Percentiles rank a stretch among this genome's conserved stretches.
Conservation (phyloP, 2,113 vertebrate genomes). For the Picathartes gymnocephalus region DNA sequence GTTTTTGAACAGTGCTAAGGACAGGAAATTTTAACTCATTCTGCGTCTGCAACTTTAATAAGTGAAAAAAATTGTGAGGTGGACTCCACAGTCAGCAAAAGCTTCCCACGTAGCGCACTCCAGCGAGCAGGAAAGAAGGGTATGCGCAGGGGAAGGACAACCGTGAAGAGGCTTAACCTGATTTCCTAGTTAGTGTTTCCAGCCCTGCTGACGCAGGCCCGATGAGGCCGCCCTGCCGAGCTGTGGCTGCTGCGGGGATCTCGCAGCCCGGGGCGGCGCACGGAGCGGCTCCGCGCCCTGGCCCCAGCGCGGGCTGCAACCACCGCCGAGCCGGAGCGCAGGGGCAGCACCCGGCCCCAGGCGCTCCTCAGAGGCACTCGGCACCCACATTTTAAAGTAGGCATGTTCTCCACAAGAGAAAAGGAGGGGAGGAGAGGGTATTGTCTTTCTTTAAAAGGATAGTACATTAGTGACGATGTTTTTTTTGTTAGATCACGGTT, state of each 20-base stretch:
- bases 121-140: constrained; percentile 6
- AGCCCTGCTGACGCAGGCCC: constrained; percentile 27
- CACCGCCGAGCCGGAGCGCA: fast-evolving
- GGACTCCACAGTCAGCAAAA: constrained; percentile 12
- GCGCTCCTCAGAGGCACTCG: neutral
- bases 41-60: neutral
- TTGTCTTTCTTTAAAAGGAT: constrained; percentile 8
- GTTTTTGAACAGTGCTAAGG: neutral
- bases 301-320: no score
- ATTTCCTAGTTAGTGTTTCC: constrained; percentile 56
- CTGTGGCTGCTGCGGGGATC: neutral
- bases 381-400: neutral
- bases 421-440: neutral
- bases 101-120: neutral
- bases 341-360: neutral
- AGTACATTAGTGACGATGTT: neutral
- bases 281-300: no score
- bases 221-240: neutral
- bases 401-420: neutral
- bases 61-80: neutral
- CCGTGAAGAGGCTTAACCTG: constrained; percentile 53
- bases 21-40: constrained; percentile 31
- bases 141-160: neutral
- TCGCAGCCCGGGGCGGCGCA: fast-evolving
- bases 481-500: constrained; percentile 15